These are phyloP conservation scores for Amia ocellicauda DNA, from an alignment of 2,113 vertebrate species.

Conservation along the genomic window DNA sequence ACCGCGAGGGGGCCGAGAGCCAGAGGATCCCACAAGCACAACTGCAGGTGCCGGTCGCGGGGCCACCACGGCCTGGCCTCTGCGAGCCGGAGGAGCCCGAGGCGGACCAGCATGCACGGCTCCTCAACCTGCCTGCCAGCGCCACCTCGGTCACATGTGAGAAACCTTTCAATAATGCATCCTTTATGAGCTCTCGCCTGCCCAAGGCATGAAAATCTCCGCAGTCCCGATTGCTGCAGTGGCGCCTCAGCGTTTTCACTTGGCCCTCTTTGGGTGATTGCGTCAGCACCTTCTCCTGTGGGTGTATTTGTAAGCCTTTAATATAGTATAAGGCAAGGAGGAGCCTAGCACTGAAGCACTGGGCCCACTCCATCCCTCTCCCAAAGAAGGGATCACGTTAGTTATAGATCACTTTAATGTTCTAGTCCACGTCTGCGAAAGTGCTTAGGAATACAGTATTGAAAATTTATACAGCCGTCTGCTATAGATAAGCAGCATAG, in stretches of 20 bases:
- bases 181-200: too few species aligned
- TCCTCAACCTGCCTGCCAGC: constrained; percentile 71
- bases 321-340: too few species aligned
- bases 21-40: constrained; percentile 34
- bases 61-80: constrained; percentile 45
- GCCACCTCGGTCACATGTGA: constrained; percentile 87
- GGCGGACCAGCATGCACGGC: constrained; percentile 74
- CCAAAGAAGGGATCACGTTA: constrained; percentile 1
- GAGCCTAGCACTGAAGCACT: background rate
- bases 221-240: background rate
- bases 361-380: too few species aligned
- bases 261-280: background rate
- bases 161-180: constrained; percentile 33
- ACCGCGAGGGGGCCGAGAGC: constrained; percentile 55
- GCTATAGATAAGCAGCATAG: too few species aligned
- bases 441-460: background rate
- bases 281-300: background rate
- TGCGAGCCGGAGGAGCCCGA: constrained; percentile 78
- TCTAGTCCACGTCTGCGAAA: background rate
- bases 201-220: background rate
- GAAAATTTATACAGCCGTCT: background rate
- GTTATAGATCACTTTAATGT: background rate
- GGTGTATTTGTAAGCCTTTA: background rate
- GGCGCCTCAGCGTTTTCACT: background rate
- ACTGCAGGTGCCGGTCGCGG: constrained; percentile 48